These are phyloP conservation scores for Chelon auratus DNA, from an alignment of 2,797 vertebrate genomes.

Conservation along the genomic window DNA sequence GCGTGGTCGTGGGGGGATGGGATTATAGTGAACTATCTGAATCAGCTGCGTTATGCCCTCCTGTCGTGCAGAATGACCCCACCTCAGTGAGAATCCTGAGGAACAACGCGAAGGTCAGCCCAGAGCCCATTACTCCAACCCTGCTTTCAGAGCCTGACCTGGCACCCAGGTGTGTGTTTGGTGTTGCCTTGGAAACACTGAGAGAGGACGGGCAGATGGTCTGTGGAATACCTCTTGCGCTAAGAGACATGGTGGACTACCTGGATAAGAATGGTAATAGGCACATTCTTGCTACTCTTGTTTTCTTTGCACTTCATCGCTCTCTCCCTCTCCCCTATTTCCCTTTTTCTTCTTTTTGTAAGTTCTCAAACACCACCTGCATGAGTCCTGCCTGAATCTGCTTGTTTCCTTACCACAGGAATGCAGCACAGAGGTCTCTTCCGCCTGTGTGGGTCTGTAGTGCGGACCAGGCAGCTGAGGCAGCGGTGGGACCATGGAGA, in stretches of 20 bases:
- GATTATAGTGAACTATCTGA: background rate
- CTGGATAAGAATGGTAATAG: constrained; percentile 82
- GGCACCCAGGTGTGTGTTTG: constrained; percentile 68
- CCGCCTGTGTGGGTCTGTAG: constrained; percentile 82
- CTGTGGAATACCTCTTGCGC: constrained; percentile 77
- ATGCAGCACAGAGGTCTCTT: constrained; percentile 85
- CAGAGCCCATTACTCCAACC: constrained; percentile 52
- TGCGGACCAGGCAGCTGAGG: constrained; percentile 80
- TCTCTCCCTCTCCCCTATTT: background rate
- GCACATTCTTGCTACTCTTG: background rate
- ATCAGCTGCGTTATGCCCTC: background rate
- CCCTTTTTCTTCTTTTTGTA: background rate
- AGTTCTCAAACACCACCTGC: background rate
- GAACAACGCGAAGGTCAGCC: constrained; percentile 78
- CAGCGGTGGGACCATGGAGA: constrained; percentile 84
- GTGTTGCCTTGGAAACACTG: constrained; percentile 79
- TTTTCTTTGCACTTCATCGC: background rate
- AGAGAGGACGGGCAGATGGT: constrained; percentile 62
- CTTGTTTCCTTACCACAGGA: constrained; percentile 58
- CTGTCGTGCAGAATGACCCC: constrained; percentile 73
- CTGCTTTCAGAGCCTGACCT: constrained; percentile 27
- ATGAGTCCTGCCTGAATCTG: background rate
- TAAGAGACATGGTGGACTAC: constrained; percentile 86
- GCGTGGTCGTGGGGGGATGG: background rate
- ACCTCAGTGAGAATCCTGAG: constrained; percentile 80